phyloP scores from a whole-genome alignment of 2,113 vertebrate genomes.

The Phrynosoma blainvillii region DNA sequence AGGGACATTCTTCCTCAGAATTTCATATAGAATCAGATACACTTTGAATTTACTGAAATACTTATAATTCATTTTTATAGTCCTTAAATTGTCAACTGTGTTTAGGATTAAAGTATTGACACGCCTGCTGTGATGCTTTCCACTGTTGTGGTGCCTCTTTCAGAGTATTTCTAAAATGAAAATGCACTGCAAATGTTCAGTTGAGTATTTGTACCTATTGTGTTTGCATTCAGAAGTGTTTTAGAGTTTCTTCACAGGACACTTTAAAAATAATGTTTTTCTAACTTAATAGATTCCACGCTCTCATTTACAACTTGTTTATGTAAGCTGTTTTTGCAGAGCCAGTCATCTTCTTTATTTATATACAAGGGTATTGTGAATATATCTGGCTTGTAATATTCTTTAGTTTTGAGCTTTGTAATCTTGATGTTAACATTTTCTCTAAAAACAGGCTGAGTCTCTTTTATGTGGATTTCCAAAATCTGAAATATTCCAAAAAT shows the following conservation, averaged over 20 bases:
- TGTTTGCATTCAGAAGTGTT: background rate
- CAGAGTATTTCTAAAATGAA: background rate
- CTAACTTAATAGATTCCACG: background rate
- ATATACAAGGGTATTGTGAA: background rate
- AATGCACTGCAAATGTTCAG: background rate
- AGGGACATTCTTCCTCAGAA: no score
- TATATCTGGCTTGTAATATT: background rate
- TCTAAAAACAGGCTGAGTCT: background rate
- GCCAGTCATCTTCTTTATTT: background rate
- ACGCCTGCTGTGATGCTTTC: background rate
- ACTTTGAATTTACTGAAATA: background rate
- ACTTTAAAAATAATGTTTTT: conserved; percentile 43
- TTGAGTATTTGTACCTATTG: background rate
- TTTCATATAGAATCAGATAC: no score
- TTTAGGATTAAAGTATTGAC: background rate
- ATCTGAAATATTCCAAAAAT: no score
- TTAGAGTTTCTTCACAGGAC: background rate
- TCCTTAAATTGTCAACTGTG: background rate
- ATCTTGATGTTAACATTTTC: background rate
- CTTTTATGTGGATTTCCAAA: no score
- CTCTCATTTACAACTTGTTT: conserved; percentile 12
- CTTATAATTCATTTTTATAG: background rate
- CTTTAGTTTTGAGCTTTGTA: background rate
- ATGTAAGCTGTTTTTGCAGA: background rate
- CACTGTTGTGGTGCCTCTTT: no score